phyloP scores from a whole-genome alignment of 2,797 vertebrate species.

The Protosalanx chinensis region DNA sequence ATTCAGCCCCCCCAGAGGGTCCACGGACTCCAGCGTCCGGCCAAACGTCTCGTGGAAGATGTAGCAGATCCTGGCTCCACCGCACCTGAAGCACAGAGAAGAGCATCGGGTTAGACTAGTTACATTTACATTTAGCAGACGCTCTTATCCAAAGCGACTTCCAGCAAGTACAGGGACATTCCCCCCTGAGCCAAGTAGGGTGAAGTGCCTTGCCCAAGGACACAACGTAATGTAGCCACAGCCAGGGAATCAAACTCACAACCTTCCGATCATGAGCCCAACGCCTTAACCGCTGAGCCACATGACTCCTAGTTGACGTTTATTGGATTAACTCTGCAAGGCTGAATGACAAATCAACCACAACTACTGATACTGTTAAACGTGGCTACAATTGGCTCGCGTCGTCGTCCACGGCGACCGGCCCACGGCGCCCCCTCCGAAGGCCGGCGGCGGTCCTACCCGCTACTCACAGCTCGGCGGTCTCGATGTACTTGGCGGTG shows the following conservation, averaged over 20 bases:
- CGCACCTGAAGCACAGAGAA: slow-evolving; percentile 78
- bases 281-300: too few species aligned
- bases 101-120: not conserved
- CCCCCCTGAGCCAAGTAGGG: too few species aligned
- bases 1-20: slow-evolving; percentile 94
- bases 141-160: too few species aligned
- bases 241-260: too few species aligned
- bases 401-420: not conserved
- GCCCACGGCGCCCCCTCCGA: slow-evolving; percentile 55
- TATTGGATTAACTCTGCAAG: too few species aligned
- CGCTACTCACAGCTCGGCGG: slow-evolving; percentile 90
- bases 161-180: too few species aligned
- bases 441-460: slow-evolving; percentile 23
- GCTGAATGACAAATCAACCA: too few species aligned
- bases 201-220: too few species aligned
- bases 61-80: slow-evolving; percentile 97
- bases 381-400: not conserved
- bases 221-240: too few species aligned
- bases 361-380: not conserved
- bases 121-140: too few species aligned
- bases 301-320: too few species aligned
- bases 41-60: slow-evolving; percentile 99
- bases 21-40: slow-evolving; percentile 95
- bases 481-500: slow-evolving; percentile 98
- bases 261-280: too few species aligned